phyloP scores from a whole-genome alignment of 2,113 vertebrate genomes.

The Progne subis region DNA sequence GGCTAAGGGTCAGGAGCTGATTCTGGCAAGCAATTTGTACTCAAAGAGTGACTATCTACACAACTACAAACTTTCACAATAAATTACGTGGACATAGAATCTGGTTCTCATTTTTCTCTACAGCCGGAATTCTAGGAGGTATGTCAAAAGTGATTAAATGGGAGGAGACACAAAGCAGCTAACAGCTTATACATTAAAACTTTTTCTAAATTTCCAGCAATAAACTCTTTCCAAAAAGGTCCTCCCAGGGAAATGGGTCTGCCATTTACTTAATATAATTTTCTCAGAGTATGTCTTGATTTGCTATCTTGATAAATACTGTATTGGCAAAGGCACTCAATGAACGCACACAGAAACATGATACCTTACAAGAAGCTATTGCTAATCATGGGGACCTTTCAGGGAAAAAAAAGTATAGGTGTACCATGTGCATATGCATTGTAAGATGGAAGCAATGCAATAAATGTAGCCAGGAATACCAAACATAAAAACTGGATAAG shows the following conservation, averaged over 20 bases:
- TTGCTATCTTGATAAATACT: not conserved
- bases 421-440: not conserved
- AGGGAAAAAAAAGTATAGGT: not conserved
- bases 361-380: not conserved
- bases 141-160: not conserved
- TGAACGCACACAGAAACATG: not conserved
- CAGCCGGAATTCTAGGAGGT: not conserved
- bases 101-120: not conserved
- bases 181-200: not conserved
- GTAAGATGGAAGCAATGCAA: not conserved
- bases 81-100: not conserved
- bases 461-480: not conserved
- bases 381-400: not conserved
- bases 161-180: not conserved
- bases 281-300: not conserved
- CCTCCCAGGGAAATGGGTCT: not conserved
- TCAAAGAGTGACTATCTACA: not conserved
- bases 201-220: not conserved
- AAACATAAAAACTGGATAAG: not conserved
- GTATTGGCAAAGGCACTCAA: not conserved
- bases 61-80: not conserved
- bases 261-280: not conserved
- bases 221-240: not conserved
- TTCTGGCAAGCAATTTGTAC: not conserved
- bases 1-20: not conserved